Evolutionary conservation across 1,140 invertebrate genomes (phyloP).

Genomic region (Drosophila trapezifrons): DNA sequence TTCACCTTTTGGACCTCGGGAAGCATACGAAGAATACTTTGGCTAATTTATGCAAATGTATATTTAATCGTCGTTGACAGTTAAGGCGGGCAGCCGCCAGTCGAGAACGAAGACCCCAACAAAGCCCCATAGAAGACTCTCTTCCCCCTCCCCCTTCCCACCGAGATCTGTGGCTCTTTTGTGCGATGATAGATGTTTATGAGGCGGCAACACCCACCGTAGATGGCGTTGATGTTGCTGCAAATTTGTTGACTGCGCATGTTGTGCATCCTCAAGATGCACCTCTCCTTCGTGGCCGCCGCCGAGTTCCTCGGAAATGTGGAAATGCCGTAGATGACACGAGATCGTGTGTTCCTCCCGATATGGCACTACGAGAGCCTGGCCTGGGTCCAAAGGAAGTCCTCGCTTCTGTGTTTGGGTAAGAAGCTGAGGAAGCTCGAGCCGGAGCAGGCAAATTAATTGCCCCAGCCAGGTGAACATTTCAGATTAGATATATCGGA

Average conservation of each 20-base stretch:
- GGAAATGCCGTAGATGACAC: conserved; percentile 53
- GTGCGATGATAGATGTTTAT: conserved; percentile 80
- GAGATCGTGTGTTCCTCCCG: conserved; percentile 44
- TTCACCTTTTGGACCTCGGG: conserved; percentile 59
- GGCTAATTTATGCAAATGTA: conserved; percentile 83
- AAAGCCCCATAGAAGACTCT: conserved; percentile 3
- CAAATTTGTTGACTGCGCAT: conserved; percentile 79
- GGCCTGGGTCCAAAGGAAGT: conserved; percentile 24
- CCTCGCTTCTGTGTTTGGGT: conserved; percentile 15
- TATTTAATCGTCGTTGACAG: conserved; percentile 83
- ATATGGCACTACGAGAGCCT: conserved; percentile 26
- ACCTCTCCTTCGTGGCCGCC: conserved; percentile 1
- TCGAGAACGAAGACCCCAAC: conserved; percentile 31
- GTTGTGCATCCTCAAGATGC: conserved; percentile 70
- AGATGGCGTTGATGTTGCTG: conserved; percentile 74
- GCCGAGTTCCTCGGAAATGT: conserved; percentile 42
- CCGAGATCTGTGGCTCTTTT: conserved; percentile 35
- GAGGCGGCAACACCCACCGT: conserved; percentile 77
- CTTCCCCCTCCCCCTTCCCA: background rate
- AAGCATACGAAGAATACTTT: conserved; percentile 46
- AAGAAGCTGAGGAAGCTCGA: conserved; percentile 4
- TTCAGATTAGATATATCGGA: conserved; percentile 27
- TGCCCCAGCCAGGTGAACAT: conserved; percentile 28
- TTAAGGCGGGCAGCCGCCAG: conserved; percentile 65
- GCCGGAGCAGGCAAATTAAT: conserved; percentile 41